Base-by-base conservation (phyloP, 2,888 invertebrate genomes). In the Sipha maydis region DNA sequence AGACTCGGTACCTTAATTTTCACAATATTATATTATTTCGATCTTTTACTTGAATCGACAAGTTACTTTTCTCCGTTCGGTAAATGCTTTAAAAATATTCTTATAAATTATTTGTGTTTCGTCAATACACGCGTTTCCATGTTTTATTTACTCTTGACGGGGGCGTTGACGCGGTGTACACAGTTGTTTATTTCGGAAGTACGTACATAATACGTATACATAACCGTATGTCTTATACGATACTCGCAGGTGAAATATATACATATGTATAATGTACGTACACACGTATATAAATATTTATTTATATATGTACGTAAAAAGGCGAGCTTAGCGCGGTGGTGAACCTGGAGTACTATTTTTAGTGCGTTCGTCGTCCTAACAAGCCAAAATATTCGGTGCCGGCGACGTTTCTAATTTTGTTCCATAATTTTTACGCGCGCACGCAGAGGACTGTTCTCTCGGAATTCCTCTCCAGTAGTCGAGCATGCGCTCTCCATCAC, bases 361-460 rank as follows among this genome's bases (percentile, higher is more conserved):
- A 88, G 73, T 76, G 75, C 71, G 34, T 56, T 25, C 71, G 79
- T 28, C 71, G 80, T 88, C 88, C 88, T 88, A 88, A 88, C 88
- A 88, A 88, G 88, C 88, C 88, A 88, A 88, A 88, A 88, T 88
- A 88, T 88, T 88, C 82, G 88, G 80, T 82, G 86, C 88, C 80
- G 88, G 82, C 80, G 88, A 82, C 88, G 67, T 80, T 88, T 88
- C 88, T 88, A 88, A 88, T 88, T 88, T 76, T 82, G 88, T 88
- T 88, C 88, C 88, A 88, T 88, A 88, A 88, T 88, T 88, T 76
- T 88, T 82, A 82, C 73, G 56, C 77, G 78, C 38, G 56, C 28
- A 25, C 56, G 56, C 19, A 56, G 83, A 11, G 31, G 67, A 31
- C n/a, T 28, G 77, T 54, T 73, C 21, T 75, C 75, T 67, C 73